Base-by-base conservation (phyloP, 2,113 vertebrate species). In the Cololabis saira region DNA sequence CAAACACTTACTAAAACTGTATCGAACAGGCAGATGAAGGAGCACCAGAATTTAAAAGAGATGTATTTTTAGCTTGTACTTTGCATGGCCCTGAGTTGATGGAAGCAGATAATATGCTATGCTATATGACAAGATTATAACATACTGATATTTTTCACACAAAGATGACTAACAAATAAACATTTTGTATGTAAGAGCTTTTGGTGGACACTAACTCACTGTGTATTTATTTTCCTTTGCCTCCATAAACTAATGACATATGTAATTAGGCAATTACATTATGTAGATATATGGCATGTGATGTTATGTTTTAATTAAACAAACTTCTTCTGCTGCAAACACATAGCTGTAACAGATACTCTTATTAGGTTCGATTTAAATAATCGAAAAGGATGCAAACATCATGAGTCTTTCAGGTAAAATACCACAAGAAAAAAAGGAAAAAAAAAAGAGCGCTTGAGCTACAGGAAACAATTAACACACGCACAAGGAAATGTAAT, bases 1-100 rank as follows among this genome's bases (percentile, higher is more conserved):
- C 69, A 90, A 92, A 92, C 79, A 89, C 51, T 52, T 22, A 49
- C 73, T 80, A 76, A 84, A 76, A 89, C 64, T 74, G 87, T 89
- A 87, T 89, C 86, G 84, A 88, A 87, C 54, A 47, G 61, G 56
- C 55, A 70, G 73, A 57, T n/a, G 61, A 52, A 33, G 8, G 16
- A 62, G 59, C 74, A 70, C 55, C 33, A 45, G 47, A 51, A 45
- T 24, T 50, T 53, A 69, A 81, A 50, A 55, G 74, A 84, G 63
- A 1, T 37, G 49, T 77, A 72, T 74, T 82, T 82, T 68, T 52
- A 74, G 45, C 61, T 21, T 2, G 5, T 37, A 37, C 33, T 9
- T 77, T 67, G 60, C 22, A 45, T 47, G 63, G 49, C 60, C 17
- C 42, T 49, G 49, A 63, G 50, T 76, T 58, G 53, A 74, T 33